Conservation (phyloP, 2,113 vertebrate genomes). For the Tor tambroides region DNA sequence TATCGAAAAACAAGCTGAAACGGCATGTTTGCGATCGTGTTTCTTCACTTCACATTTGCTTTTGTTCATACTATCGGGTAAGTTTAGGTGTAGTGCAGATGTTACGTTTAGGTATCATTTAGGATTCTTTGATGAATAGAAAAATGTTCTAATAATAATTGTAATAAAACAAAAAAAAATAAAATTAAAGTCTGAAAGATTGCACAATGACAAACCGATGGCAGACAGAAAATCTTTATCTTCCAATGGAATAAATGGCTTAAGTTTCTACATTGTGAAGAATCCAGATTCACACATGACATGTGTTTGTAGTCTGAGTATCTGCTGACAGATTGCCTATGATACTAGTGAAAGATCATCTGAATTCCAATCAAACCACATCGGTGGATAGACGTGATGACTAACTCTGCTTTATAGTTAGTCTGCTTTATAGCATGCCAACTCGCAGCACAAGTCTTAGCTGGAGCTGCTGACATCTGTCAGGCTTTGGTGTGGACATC, state of each 20-base stretch:
- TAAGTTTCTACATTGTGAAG: slow-evolving; percentile 8
- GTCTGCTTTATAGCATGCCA: slow-evolving; percentile 28
- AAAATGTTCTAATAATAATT: no score
- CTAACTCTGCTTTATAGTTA: slow-evolving; percentile 26
- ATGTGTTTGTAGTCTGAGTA: not conserved
- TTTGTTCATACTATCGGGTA: no score
- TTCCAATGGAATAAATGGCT: slow-evolving; percentile 18
- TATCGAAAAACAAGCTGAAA: no score
- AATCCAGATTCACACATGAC: not conserved
- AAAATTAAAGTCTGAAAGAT: not conserved
- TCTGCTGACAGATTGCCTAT: slow-evolving; percentile 26
- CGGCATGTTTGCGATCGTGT: no score
- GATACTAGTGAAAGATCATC: slow-evolving; percentile 10
- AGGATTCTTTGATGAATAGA: no score
- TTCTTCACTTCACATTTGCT: no score
- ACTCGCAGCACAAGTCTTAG: slow-evolving; percentile 59
- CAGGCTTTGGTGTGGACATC: slow-evolving; percentile 71
- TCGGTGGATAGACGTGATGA: not conserved
- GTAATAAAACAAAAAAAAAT: no score
- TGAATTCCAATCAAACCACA: slow-evolving; percentile 37
- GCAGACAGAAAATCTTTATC: not conserved
- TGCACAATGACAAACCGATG: not conserved
- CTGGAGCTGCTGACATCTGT: slow-evolving; percentile 72
- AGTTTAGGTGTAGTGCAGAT: no score
- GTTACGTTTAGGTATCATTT: no score